A percentile compares a stretch with the other conserved stretches of the same genome.
Evolutionary conservation across 2,113 vertebrate species (phyloP).

Genomic region (Stigmatopora nigra): DNA sequence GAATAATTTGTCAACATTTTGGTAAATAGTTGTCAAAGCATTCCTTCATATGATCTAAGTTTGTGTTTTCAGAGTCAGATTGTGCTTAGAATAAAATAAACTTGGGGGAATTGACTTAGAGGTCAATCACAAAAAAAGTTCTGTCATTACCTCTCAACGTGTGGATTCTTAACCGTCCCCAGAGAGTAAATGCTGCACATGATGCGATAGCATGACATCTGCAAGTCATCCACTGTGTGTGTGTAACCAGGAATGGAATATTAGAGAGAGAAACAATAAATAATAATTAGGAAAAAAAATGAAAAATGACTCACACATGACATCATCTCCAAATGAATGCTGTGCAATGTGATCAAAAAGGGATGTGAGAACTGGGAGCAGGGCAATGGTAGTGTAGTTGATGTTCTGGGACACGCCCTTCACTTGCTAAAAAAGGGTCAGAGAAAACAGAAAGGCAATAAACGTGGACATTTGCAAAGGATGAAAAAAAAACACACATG

Average conservation of each 20-base stretch:
- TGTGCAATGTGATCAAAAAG: constrained; percentile 90
- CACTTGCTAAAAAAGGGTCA: constrained; percentile 65
- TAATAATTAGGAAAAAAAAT: background rate
- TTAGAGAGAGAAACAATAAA: no score
- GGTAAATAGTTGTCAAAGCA: no score
- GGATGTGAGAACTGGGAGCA: constrained; percentile 87
- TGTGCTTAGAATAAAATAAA: no score
- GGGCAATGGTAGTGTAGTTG: constrained; percentile 88
- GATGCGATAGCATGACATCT: constrained; percentile 90
- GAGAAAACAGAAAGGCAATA: constrained; percentile 2
- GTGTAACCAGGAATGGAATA: background rate
- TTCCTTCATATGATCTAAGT: no score
- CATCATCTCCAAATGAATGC: constrained; percentile 90
- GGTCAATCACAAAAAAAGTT: background rate
- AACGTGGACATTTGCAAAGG: background rate
- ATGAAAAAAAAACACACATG: no score
- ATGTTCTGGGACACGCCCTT: constrained; percentile 92
- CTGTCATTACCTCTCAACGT: constrained; percentile 79
- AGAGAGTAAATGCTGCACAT: constrained; percentile 91
- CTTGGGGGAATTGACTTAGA: no score
- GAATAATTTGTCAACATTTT: no score
- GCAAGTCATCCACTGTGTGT: constrained; percentile 83
- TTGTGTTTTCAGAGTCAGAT: no score
- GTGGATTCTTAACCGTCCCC: constrained; percentile 85
- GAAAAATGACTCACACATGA: constrained; percentile 73